Conservation (phyloP, 2,888 invertebrate species). For the Neoscelio sp. region DNA sequence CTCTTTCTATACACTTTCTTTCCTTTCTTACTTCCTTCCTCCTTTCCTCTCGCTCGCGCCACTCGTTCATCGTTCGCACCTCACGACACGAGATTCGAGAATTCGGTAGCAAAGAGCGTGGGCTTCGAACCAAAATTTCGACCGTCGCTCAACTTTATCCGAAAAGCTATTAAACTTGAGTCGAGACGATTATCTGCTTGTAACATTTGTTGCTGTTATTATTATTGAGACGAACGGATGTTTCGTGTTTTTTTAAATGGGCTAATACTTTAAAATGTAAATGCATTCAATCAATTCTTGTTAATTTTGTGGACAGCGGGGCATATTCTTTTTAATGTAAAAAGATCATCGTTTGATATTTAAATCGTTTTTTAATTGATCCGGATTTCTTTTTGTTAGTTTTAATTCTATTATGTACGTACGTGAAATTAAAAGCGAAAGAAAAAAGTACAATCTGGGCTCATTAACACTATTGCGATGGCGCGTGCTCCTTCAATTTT, state of each 20-base stretch:
- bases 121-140: conserved; percentile 23
- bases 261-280: neutral
- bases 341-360: no score
- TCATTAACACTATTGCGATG: conserved; percentile 15
- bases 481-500: conserved; percentile 45
- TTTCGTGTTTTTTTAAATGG: neutral
- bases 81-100: conserved; percentile 46
- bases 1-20: conserved; percentile 50
- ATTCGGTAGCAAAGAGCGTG: conserved; percentile 59
- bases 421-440: neutral
- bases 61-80: conserved; percentile 34
- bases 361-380: no score
- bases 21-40: conserved; percentile 30
- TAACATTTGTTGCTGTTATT: conserved; percentile 19
- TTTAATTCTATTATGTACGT: no score
- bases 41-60: conserved; percentile 33
- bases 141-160: conserved; percentile 40
- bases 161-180: conserved; percentile 53
- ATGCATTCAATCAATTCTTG: neutral
- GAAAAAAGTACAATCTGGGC: conserved; percentile 23
- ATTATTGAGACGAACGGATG: neutral
- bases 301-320: no score
- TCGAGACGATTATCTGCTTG: conserved; percentile 41
- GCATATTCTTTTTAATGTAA: no score
- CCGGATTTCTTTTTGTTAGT: no score